These are phyloP conservation scores for Urosaurus nigricauda DNA, from an alignment of 2,797 vertebrate genomes.

Conservation along the genomic window DNA sequence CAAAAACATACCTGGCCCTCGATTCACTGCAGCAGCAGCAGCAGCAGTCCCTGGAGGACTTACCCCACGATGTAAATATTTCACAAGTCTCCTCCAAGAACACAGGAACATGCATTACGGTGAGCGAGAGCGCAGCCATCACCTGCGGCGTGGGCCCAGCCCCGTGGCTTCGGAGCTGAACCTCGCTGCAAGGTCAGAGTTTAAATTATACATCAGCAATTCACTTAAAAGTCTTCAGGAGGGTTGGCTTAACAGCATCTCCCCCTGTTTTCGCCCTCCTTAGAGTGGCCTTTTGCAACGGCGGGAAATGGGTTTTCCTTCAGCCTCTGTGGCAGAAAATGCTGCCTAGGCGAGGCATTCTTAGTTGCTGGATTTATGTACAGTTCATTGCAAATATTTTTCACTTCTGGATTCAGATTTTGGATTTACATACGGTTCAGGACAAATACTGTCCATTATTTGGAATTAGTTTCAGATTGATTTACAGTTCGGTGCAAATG, in stretches of 20 bases:
- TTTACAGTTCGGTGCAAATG: no score
- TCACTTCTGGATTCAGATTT: no score
- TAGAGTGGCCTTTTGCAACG: background rate
- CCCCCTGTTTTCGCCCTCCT: background rate
- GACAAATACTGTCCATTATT: no score
- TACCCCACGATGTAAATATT: constrained; percentile 55
- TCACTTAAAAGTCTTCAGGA: constrained; percentile 32
- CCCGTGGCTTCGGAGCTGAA: constrained; percentile 18
- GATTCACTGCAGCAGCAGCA: constrained; percentile 37
- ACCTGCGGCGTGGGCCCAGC: constrained; percentile 24
- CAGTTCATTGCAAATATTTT: background rate
- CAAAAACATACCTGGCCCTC: constrained; percentile 55
- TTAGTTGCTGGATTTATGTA: background rate
- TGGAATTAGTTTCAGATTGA: no score
- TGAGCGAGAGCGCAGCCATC: constrained; percentile 30
- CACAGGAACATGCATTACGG: constrained; percentile 50
- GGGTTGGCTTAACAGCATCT: background rate
- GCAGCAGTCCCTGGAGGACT: constrained; percentile 57
- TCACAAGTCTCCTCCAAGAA: constrained; percentile 51
- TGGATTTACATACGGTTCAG: no score
- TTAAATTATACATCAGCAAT: constrained; percentile 25
- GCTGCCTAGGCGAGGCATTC: background rate
- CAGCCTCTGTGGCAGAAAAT: background rate
- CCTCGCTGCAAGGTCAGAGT: constrained; percentile 40
- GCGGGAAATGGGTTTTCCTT: background rate